Evolutionary conservation across 1,140 invertebrate species (phyloP), one percentile per base, ranked within the genome.

Genomic region (Pygmarrhopalites habei): DNA sequence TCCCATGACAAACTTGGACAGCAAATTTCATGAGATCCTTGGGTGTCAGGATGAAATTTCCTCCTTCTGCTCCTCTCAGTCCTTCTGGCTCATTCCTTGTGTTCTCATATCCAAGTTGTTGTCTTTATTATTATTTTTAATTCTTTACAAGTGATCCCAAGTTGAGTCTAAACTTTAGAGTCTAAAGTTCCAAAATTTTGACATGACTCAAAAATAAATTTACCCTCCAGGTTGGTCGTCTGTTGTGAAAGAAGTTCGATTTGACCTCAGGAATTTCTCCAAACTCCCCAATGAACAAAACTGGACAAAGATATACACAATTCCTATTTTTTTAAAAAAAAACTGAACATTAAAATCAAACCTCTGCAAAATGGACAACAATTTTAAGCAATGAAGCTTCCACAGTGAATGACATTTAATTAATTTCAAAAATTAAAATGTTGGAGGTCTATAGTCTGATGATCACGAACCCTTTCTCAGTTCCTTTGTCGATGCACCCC

Each of bases 241-340:
- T n/a, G n/a, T n/a, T n/a, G n/a, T n/a, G n/a, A n/a, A n/a, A n/a
- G n/a, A n/a, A n/a, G 12, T 19, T 21, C 19, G 10, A 21, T 49
- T 7, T 49, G 7, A 12, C 19, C 46, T 17, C 10, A 81, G 67
- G 62, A 75, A 80, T 56, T 75, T 74, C 21, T 77, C 58, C 0
- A 81, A 66, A 64, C 79, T 79, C 17, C 79, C 79, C 47, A 73
- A 73, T 1, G 71, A 69, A 68, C 78, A 80, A 63, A 76, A 80
- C 52, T 81, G 79, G 60, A 80, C 78, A 21, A 81, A 70, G 0
- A 81, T 73, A 39, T 73, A 61, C n/a, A 77, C 43, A 51, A 74
- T 73, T 17, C 73, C 74, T 75, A 47, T 52, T 10, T 10, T 25
- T 12, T 21, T n/a, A n/a, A n/a, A n/a, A n/a, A n/a, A n/a, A n/a